Evolutionary conservation across 2,888 invertebrate species (phyloP), one percentile per base, ranked within the genome.

Genomic region (Metellina segmentata): DNA sequence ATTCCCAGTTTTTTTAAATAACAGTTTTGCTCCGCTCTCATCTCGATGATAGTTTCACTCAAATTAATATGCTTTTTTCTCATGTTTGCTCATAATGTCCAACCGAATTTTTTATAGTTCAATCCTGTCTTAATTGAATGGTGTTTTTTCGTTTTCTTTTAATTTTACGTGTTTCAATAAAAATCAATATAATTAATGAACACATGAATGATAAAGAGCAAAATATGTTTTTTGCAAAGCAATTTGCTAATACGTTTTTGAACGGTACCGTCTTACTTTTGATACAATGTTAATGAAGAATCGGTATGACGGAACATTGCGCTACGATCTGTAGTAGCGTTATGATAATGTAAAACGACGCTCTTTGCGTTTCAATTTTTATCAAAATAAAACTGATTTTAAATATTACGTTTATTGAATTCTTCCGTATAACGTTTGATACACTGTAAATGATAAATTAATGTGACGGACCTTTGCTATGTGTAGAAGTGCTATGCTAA

Each of bases 41-140:
- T 8, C 7, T 81, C 48, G 20, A 4, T 34, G 53, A 79, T 34
- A 72, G 20, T 75, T 13, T 75, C 74, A 2, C 52, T 11, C 75
- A 78, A 89, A 89, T 89, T 89, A 89, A 83, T 81, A 81, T 81
- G 81, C 69, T 81, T 81, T 88, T 81, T 34, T 86, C 72, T 81
- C 61, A 16, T 34, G 19, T 53, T 1, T 20, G 61, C 61, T n/a
- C 34, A 71, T 70, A 71, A 20, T n/a, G 11, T 71, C 48, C 16
- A 19, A 7, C 19, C 48, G 9, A 52, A 61, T 49, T 71, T 34
- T 19, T n/a, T 9, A 20, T 19, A 16, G 48, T 75, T 61, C 85
- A 53, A 61, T 75, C 52, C 53, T 13, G 34, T 85, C 20, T 75
- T 75, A 61, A 13, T 61, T 52, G 82, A n/a, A 9, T 52, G 51